Evolutionary conservation across 2,797 vertebrate genomes (phyloP).

Genomic region (Rhynchonycteris naso): DNA sequence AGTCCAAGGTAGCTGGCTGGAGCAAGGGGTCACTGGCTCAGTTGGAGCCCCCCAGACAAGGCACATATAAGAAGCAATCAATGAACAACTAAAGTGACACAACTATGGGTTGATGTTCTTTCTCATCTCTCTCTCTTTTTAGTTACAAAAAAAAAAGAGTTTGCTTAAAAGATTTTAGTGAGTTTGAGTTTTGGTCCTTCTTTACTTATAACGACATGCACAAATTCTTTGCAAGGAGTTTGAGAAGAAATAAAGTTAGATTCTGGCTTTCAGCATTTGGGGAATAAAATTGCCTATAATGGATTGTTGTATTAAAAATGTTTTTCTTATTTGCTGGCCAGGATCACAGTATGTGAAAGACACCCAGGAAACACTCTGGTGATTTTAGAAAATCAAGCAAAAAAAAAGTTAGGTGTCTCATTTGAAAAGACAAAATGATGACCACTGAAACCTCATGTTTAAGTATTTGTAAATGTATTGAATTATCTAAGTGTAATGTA

Average conservation of each 20-base stretch:
- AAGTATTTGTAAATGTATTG: neutral
- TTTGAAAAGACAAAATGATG: neutral
- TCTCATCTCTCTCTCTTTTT: too few species aligned
- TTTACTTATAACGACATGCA: neutral
- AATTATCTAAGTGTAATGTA: neutral
- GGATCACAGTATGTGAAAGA: neutral
- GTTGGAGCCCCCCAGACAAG: too few species aligned
- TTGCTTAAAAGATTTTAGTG: neutral
- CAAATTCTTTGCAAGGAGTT: neutral
- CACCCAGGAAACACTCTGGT: neutral
- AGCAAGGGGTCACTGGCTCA: too few species aligned
- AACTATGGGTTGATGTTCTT: too few species aligned
- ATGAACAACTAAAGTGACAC: too few species aligned
- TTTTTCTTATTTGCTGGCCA: constrained; percentile 4
- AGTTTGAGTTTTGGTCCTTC: neutral
- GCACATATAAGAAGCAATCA: too few species aligned
- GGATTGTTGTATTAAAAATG: neutral
- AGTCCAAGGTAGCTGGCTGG: too few species aligned
- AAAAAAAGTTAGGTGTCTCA: neutral
- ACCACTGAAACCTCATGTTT: neutral
- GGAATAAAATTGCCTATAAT: neutral
- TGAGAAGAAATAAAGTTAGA: neutral
- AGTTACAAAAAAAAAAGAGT: too few species aligned
- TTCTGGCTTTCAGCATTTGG: neutral
- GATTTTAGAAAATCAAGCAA: neutral